Conservation (phyloP, 2,888 invertebrate species). For the Mythimna vitellina region DNA sequence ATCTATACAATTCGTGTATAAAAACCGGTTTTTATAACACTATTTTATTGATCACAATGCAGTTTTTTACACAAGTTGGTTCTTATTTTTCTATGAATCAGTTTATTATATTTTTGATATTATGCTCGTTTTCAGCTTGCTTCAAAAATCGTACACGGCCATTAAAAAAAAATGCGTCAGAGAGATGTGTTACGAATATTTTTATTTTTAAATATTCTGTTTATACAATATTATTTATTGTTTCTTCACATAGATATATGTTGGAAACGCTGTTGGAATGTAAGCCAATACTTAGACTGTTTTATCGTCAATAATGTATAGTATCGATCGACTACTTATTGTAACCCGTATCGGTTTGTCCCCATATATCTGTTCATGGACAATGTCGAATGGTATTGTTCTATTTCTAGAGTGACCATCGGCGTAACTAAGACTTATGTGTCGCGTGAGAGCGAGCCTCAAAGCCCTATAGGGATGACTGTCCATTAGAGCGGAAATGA, state of each 20-base stretch:
- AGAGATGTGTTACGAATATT: not conserved
- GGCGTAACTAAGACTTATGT: constrained; percentile 24
- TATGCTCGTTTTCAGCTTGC: not conserved
- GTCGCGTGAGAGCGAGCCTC: constrained; percentile 10
- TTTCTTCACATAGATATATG: not conserved
- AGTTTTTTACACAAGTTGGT: not conserved
- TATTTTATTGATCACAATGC: not conserved
- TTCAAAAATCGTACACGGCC: not conserved
- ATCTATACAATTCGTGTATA: not conserved
- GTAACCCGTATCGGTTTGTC: constrained; percentile 11
- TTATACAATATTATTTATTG: not conserved
- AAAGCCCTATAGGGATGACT: not conserved
- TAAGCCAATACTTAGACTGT: not conserved
- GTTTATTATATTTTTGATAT: no score
- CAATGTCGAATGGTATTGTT: constrained; percentile 35
- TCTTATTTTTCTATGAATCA: no score
- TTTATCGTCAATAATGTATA: not conserved
- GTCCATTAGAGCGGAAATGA: not conserved
- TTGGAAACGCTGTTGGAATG: not conserved
- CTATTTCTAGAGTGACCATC: constrained; percentile 34
- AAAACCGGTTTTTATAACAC: no score
- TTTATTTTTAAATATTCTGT: no score
- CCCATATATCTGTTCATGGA: constrained; percentile 15
- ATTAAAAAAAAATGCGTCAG: not conserved
- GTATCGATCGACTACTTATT: constrained; percentile 29